Evolutionary conservation across 2,888 invertebrate genomes (phyloP), one percentile per base, ranked within the genome.

Genomic region (Drosophila lutescens): DNA sequence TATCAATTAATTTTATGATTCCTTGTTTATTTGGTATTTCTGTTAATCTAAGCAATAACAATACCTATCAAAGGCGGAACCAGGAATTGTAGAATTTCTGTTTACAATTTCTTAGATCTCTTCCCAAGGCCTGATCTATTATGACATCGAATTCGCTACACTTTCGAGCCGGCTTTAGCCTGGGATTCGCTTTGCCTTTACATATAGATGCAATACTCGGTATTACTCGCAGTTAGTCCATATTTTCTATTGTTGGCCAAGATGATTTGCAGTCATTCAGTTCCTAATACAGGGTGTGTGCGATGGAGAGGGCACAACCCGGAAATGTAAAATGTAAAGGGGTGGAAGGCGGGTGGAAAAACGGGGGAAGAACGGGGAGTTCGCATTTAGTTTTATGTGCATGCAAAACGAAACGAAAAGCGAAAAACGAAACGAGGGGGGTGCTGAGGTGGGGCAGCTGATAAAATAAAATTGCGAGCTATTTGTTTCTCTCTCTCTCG

Each of bases 351-450:
- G 26, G 13, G 23, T n/a, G 13, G 34, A 6, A 26, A 26, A 26
- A 4, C 6, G 26, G 30, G 20, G 40, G 26, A 15, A 15, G 7
- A 40, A 4, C 40, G 38, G 44, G 69, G 63, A 56, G 50, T 63
- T 80, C 49, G 77, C 86, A 82, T 86, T 82, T 72, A 60, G 65
- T 83, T 74, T 73, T 70, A 84, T 86, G 73, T 81, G 81, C 81
- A 83, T 83, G 83, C 81, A 77, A 80, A 84, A 67, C 70, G 79
- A 86, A 81, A 86, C 65, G 79, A 80, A 76, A 74, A 80, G 77
- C 76, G 73, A 74, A 74, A 73, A 70, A 79, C 58, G 66, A 66
- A 73, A 77, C 68, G 66, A 53, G 41, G 49, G 36, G 50, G 12
- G 12, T 12, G 49, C 53, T 26, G 50, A 41, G 51, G 61, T 40